These are phyloP conservation scores for Megastigmus dorsalis DNA, from an alignment of 2,888 invertebrate genomes.

Conservation along the genomic window DNA sequence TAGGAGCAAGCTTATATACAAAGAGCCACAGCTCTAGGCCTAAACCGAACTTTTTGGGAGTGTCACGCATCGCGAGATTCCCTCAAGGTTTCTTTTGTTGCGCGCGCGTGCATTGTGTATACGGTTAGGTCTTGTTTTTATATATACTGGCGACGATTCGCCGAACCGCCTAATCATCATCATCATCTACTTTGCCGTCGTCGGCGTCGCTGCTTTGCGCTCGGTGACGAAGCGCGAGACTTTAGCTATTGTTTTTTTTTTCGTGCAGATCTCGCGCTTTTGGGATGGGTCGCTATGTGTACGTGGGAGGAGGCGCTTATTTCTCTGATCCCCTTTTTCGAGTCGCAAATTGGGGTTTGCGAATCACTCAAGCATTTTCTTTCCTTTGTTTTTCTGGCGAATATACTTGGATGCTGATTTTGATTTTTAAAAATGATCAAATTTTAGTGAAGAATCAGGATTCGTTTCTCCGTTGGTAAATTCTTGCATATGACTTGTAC, in stretches of 20 bases:
- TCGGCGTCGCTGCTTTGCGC: too few relatives aligned
- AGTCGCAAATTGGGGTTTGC: too few relatives aligned
- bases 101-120: background rate
- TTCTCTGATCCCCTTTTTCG: background rate
- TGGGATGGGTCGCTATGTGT: background rate
- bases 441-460: too few relatives aligned
- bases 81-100: slow-evolving; percentile 18
- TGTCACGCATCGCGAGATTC: slow-evolving; percentile 1
- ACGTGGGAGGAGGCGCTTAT: background rate
- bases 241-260: background rate
- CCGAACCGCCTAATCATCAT: slow-evolving; percentile 22
- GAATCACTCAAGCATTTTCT: too few relatives aligned
- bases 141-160: slow-evolving; percentile 3
- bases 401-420: too few relatives aligned
- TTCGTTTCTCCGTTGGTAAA: too few relatives aligned
- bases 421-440: too few relatives aligned
- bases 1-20: too few relatives aligned
- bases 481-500: too few relatives aligned
- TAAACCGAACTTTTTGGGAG: slow-evolving; percentile 8
- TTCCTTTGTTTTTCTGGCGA: too few relatives aligned
- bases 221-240: background rate
- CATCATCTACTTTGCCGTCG: too few relatives aligned
- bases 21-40: background rate
- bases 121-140: background rate
- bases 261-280: background rate